Base-by-base conservation (phyloP, 1,140 invertebrate genomes). In the Hypothenemus hampei region DNA sequence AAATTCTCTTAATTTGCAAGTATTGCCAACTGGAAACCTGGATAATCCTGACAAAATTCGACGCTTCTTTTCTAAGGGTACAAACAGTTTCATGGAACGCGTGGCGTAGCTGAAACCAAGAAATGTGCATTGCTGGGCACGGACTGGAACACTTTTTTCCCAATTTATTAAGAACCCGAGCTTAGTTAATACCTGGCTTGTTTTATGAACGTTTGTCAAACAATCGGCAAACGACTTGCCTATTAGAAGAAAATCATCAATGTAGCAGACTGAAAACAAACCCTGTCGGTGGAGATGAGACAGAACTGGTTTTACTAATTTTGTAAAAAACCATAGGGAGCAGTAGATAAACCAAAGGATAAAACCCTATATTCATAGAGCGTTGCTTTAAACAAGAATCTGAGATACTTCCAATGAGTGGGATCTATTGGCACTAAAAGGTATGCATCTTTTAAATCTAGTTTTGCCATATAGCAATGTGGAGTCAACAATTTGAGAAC, bases 401-500 rank as follows among this genome's bases (percentile, higher is more conserved):
- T 41, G 5, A 41, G 15, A 41, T 41, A 41, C 20, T 41, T 41
- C 20, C 15, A 19, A 15, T 8, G 20, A 10, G 7, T 13, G 7
- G 5, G 5, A 1, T 41, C 15, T 4, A 41, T 20, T 8, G 39
- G 19, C 16, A 41, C 13, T 20, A 41, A 41, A 21, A 41, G 20
- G 20, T 41, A 41, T 41, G 39, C 39, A 10, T 41, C 39, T 1
- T 36, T n/a, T 36, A 36, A 15, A 13, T 36, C 33, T 5, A 36
- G 8, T 19, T 8, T 19, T 4, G 15, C 15, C 39, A 41, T 20
- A 20, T 0, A 41, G 20, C 39, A 41, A 8, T 41, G 46, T 29
- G n/a, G 22, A 8, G 46, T 44, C 13, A 69, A 55, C 43, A 63
- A 16, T 26, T 47, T 55, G n/a, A 18, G 4, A 4, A 26, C 52